phyloP scores from a whole-genome alignment of 2,113 vertebrate genomes.

The Anoplopoma fimbria region DNA sequence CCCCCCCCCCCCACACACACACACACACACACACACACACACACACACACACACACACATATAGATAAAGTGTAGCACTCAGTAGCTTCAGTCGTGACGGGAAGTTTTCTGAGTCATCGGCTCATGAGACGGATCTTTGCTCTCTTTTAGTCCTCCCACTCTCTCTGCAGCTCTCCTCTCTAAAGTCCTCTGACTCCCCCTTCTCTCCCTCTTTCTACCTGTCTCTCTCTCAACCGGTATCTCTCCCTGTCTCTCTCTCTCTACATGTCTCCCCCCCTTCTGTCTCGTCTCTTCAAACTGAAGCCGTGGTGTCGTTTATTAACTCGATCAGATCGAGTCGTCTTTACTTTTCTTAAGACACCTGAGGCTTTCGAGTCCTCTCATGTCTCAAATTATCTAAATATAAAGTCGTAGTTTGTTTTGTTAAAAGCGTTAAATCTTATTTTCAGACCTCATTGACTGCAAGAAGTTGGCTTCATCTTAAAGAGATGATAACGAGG shows the following conservation, averaged over 20 bases:
- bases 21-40: not conserved
- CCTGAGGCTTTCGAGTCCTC: too few species aligned
- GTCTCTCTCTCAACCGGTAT: too few species aligned
- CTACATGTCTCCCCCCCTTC: not conserved
- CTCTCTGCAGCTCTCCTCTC: not conserved
- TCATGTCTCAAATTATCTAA: too few species aligned
- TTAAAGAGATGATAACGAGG: too few species aligned
- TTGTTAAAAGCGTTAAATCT: too few species aligned
- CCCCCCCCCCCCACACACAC: too few species aligned
- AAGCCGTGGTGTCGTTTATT: not conserved
- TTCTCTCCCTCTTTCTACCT: too few species aligned
- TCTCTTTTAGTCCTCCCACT: not conserved
- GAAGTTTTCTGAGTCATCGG: slow-evolving; percentile 48
- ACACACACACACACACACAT: slow-evolving; percentile 5
- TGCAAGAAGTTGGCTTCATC: too few species aligned
- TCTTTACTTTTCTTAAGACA: too few species aligned
- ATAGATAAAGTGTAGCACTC: slow-evolving; percentile 10
- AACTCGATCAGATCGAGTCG: not conserved
- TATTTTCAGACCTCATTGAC: too few species aligned
- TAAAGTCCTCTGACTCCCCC: too few species aligned
- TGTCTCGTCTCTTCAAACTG: not conserved
- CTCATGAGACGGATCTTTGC: slow-evolving; percentile 7
- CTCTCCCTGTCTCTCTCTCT: not conserved
- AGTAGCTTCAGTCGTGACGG: slow-evolving; percentile 43
- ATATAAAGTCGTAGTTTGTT: too few species aligned